Evolutionary conservation across 2,113 vertebrate species (phyloP).

Genomic region (Hydrochoerus hydrochaeris): DNA sequence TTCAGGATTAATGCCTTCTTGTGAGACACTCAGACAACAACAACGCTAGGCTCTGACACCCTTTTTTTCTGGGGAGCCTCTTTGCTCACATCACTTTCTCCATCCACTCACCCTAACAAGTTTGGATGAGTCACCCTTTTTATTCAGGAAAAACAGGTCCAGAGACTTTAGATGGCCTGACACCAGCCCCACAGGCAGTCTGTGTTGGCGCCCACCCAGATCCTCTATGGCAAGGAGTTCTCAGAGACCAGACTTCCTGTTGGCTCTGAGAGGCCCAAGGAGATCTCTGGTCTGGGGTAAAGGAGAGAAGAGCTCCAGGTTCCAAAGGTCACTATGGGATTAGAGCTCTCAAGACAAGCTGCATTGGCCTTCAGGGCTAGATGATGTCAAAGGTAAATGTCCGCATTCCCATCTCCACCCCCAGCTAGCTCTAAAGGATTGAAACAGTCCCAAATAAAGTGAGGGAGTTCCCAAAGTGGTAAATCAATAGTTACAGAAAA

Average conservation of each 20-base stretch:
- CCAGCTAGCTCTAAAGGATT: neutral
- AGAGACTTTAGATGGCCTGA: neutral
- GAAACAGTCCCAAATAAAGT: neutral
- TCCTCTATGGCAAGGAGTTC: neutral
- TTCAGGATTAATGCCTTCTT: neutral
- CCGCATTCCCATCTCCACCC: neutral
- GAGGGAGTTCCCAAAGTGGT: too few species aligned
- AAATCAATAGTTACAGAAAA: neutral
- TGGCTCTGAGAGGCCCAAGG: neutral
- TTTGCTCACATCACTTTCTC: neutral
- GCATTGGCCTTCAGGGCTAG: neutral
- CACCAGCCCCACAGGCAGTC: neutral
- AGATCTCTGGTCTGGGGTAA: neutral
- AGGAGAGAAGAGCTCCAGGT: neutral
- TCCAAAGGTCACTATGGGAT: neutral
- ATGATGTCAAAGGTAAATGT: accelerated
- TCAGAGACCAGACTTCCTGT: neutral
- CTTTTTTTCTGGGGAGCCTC: accelerated
- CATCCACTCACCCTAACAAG: neutral
- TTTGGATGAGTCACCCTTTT: neutral
- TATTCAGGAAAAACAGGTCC: neutral
- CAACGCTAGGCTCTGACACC: neutral
- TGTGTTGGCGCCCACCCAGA: neutral
- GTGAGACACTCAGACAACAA: neutral
- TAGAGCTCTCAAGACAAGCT: neutral